These are phyloP conservation scores for Samia ricini DNA, from an alignment of 1,140 invertebrate species.

Conservation along the genomic window DNA sequence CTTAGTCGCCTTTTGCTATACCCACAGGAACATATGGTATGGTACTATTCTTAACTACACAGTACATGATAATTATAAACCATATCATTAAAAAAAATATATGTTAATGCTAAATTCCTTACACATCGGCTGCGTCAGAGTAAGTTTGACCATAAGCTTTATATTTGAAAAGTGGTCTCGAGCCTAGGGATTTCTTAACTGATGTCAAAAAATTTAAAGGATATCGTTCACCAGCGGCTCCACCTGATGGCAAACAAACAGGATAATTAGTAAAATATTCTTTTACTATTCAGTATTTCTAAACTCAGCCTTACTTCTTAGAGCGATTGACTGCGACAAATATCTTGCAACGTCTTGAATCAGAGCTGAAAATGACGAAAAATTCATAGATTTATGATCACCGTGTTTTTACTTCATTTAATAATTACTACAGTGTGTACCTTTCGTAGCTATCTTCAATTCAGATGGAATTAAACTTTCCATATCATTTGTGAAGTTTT, in stretches of 20 bases:
- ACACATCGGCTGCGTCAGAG: constrained; percentile 48
- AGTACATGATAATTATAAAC: too few relatives aligned
- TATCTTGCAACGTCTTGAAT: constrained; percentile 43
- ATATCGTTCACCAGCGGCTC: constrained; percentile 51
- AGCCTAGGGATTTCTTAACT: constrained; percentile 44
- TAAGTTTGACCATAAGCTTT: constrained; percentile 53
- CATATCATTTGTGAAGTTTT: constrained; percentile 41
- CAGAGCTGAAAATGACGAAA: constrained; percentile 31
- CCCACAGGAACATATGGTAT: too few relatives aligned
- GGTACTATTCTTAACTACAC: too few relatives aligned
- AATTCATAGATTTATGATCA: not conserved
- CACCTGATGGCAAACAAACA: constrained; percentile 32
- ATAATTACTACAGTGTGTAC: constrained; percentile 21
- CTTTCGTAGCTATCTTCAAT: constrained; percentile 46
- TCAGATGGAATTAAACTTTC: constrained; percentile 33
- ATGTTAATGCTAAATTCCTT: too few relatives aligned
- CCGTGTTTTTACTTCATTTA: not conserved
- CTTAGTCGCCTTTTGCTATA: too few relatives aligned
- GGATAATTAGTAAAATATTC: not conserved
- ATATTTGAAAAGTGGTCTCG: constrained; percentile 47
- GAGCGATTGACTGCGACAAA: constrained; percentile 44
- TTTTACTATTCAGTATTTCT: not conserved
- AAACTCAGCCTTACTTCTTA: constrained; percentile 38
- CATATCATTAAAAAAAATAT: too few relatives aligned
- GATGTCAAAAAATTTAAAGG: constrained; percentile 45